A percentile compares a stretch with the other conserved stretches of the same genome.
These are phyloP conservation scores for Colinus virginianus DNA, from an alignment of 2,113 vertebrate genomes.

Conservation along the genomic window DNA sequence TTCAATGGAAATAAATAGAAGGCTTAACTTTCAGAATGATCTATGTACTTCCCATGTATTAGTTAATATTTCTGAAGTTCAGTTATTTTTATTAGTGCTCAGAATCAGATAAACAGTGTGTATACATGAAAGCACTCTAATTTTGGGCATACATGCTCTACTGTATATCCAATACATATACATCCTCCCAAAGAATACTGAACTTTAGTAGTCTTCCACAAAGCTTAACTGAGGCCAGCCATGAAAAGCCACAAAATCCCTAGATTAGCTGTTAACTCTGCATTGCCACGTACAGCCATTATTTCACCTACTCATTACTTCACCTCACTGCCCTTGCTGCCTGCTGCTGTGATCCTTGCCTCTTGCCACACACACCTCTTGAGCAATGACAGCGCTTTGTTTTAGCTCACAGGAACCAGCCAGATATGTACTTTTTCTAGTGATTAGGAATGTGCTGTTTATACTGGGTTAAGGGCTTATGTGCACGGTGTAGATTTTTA, in stretches of 20 bases:
- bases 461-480: background rate
- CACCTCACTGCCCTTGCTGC: background rate
- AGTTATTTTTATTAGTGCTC: background rate
- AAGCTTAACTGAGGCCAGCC: background rate
- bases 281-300: conserved; percentile 50
- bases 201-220: background rate
- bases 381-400: background rate
- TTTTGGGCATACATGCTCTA: background rate
- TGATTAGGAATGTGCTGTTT: conserved; percentile 7
- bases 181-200: background rate
- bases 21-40: too few relatives aligned
- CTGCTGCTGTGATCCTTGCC: background rate
- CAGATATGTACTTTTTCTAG: conserved; percentile 23
- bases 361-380: conserved; percentile 65
- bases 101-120: background rate
- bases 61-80: background rate
- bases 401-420: conserved; percentile 29
- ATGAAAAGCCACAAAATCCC: conserved; percentile 21
- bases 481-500: background rate
- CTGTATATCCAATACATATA: fast-evolving
- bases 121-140: background rate
- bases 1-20: too few relatives aligned
- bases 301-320: conserved; percentile 59
- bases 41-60: background rate
- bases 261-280: conserved; percentile 61